Conservation (phyloP, 2,113 vertebrate species). For the Protomyctophum bolini region DNA sequence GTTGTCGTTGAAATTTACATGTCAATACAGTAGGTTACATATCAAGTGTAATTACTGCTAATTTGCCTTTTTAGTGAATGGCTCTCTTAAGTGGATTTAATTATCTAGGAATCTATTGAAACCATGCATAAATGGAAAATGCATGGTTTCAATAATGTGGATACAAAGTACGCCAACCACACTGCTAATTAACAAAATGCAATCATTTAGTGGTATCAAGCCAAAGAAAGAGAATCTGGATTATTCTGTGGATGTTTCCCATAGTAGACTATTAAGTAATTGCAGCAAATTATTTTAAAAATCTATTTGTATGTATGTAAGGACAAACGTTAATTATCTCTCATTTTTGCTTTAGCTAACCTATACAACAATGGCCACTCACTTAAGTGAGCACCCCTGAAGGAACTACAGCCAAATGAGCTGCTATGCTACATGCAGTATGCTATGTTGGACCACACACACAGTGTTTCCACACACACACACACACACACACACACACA, state of each 20-base stretch:
- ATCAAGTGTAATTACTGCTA: conserved; percentile 16
- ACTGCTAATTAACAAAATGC: not conserved
- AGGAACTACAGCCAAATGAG: conserved; percentile 1
- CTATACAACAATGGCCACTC: not conserved
- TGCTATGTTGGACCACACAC: conserved; percentile 57
- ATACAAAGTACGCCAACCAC: not conserved
- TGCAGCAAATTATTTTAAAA: not conserved
- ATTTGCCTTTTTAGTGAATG: not conserved
- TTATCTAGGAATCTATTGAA: too few species aligned
- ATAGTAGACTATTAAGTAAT: not conserved
- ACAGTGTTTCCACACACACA: conserved; percentile 48
- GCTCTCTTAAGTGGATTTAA: too few species aligned
- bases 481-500: conserved; percentile 2
- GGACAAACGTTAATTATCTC: not conserved
- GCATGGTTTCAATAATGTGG: not conserved
- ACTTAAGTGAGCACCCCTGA: not conserved
- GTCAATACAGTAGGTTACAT: conserved; percentile 6
- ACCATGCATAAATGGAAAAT: too few species aligned
- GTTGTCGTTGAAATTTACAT: not conserved
- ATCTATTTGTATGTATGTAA: not conserved
- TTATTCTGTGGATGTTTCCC: not conserved
- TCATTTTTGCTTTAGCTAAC: conserved; percentile 6
- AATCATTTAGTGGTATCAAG: not conserved
- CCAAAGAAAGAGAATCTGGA: not conserved
- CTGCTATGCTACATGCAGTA: conserved; percentile 27